A percentile compares a stretch with the other conserved stretches of the same genome.
phyloP scores from a whole-genome alignment of 1,140 invertebrate species.

The Drosophila kurseongensis region DNA sequence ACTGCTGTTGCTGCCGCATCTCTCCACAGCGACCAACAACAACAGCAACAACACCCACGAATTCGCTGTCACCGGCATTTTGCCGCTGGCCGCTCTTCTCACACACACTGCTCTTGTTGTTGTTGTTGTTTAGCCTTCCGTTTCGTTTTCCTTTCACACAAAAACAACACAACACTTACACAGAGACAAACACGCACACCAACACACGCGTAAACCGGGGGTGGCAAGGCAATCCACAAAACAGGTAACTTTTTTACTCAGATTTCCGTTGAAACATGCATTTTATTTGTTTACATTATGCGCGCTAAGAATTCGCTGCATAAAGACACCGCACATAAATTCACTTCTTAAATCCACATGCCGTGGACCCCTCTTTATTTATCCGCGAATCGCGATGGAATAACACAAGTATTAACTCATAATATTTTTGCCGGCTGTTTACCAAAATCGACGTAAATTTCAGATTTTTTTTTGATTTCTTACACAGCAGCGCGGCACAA shows the following conservation, averaged over 20 bases:
- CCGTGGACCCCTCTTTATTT: not conserved
- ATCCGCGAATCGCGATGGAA: slow-evolving; percentile 1
- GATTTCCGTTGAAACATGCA: slow-evolving; percentile 30
- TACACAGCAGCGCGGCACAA: slow-evolving; percentile 1
- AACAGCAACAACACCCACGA: slow-evolving; percentile 69
- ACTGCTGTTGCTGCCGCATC: slow-evolving; percentile 36
- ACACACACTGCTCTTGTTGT: slow-evolving; percentile 17
- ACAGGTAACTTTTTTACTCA: slow-evolving; percentile 25
- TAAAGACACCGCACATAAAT: not conserved
- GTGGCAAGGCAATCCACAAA: slow-evolving; percentile 35
- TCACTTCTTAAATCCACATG: slow-evolving; percentile 6
- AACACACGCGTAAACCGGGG: slow-evolving; percentile 11
- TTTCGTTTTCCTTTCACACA: slow-evolving; percentile 46
- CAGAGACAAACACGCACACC: not conserved
- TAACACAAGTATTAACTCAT: slow-evolving; percentile 5
- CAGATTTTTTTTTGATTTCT: not conserved
- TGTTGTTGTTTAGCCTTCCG: slow-evolving; percentile 43
- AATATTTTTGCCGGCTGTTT: slow-evolving; percentile 14
- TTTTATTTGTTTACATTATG: slow-evolving; percentile 45
- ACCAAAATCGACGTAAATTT: not conserved
- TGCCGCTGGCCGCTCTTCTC: slow-evolving; percentile 58
- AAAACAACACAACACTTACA: slow-evolving; percentile 46
- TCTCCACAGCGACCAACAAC: slow-evolving; percentile 43
- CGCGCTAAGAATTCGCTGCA: slow-evolving; percentile 18
- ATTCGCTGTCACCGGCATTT: slow-evolving; percentile 77